A percentile compares a stretch with the other conserved stretches of the same genome.
These are phyloP conservation scores for Lomographa bimaculata DNA, from an alignment of 2,888 invertebrate species.

Conservation along the genomic window DNA sequence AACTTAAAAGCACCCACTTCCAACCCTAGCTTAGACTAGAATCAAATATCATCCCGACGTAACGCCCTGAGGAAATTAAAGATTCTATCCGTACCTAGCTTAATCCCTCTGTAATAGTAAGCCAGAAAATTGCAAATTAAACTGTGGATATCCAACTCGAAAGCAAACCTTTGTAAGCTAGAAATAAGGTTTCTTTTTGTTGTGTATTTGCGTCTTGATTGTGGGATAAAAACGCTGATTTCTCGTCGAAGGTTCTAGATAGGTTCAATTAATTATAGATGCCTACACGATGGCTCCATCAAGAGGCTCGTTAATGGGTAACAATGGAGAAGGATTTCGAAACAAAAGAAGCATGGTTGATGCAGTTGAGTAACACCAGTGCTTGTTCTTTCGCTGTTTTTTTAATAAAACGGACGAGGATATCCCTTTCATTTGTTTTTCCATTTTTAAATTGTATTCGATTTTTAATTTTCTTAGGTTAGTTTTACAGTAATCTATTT, in stretches of 20 bases:
- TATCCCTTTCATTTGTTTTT: no score
- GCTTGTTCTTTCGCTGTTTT: no score
- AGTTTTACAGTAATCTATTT: no score
- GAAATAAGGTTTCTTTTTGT: conserved; percentile 35
- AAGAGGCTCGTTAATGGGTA: conserved; percentile 40
- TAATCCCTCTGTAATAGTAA: conserved; percentile 75
- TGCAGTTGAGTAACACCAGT: no score
- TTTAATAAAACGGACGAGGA: no score
- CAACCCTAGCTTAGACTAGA: conserved; percentile 45
- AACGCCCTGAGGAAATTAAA: conserved; percentile 79
- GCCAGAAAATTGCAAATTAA: conserved; percentile 81
- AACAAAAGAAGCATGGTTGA: conserved; percentile 1
- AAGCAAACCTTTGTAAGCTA: conserved; percentile 16
- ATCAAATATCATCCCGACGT: conserved; percentile 61
- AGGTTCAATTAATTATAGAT: conserved; percentile 73
- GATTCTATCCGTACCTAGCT: conserved; percentile 77
- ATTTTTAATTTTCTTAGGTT: no score
- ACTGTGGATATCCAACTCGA: conserved; percentile 37
- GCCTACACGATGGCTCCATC: conserved; percentile 57
- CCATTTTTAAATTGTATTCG: no score
- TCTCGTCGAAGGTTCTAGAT: conserved; percentile 58
- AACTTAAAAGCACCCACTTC: conserved; percentile 7
- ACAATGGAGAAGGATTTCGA: conserved; percentile 22
- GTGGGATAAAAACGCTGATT: conserved; percentile 71
- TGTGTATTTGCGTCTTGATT: conserved; percentile 24